Percentiles rank a stretch among this genome's conserved stretches.
Evolutionary conservation across 2,888 invertebrate genomes (phyloP).

Genomic region (Cryptops parisi): DNA sequence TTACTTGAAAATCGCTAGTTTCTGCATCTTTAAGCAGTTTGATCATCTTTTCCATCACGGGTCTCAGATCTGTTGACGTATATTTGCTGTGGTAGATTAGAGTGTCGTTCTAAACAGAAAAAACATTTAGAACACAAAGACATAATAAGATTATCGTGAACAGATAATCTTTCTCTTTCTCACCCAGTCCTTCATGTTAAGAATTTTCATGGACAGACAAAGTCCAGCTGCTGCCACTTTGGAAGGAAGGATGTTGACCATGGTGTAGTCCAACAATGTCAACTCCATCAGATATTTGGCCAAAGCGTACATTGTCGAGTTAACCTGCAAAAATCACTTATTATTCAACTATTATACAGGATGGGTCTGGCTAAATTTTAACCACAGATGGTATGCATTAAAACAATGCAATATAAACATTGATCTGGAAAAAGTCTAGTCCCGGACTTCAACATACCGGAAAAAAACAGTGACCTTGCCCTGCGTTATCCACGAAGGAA

Average conservation of each 20-base stretch:
- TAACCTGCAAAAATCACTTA: conserved; percentile 40
- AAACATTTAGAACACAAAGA: conserved; percentile 4
- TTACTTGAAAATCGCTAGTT: conserved; percentile 48
- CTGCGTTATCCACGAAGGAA: too few relatives aligned
- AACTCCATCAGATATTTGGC: conserved; percentile 87
- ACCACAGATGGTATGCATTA: too few relatives aligned
- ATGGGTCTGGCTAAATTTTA: too few relatives aligned
- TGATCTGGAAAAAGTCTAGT: too few relatives aligned
- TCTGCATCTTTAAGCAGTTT: conserved; percentile 51
- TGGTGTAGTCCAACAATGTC: conserved; percentile 59
- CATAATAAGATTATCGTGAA: not conserved
- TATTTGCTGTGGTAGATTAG: conserved; percentile 64
- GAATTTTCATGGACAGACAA: conserved; percentile 48
- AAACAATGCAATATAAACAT: too few relatives aligned
- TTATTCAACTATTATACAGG: not conserved
- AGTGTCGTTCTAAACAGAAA: conserved; percentile 50
- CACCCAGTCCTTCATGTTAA: conserved; percentile 15
- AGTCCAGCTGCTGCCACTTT: conserved; percentile 66
- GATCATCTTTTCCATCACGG: conserved; percentile 53
- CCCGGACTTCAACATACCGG: too few relatives aligned
- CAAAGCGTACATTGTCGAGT: conserved; percentile 52
- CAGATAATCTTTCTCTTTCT: too few relatives aligned
- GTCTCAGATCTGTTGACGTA: conserved; percentile 47
- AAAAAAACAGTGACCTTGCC: too few relatives aligned
- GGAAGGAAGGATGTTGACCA: conserved; percentile 63